Base-by-base conservation (phyloP, 2,113 vertebrate genomes). In the Serinus canaria region DNA sequence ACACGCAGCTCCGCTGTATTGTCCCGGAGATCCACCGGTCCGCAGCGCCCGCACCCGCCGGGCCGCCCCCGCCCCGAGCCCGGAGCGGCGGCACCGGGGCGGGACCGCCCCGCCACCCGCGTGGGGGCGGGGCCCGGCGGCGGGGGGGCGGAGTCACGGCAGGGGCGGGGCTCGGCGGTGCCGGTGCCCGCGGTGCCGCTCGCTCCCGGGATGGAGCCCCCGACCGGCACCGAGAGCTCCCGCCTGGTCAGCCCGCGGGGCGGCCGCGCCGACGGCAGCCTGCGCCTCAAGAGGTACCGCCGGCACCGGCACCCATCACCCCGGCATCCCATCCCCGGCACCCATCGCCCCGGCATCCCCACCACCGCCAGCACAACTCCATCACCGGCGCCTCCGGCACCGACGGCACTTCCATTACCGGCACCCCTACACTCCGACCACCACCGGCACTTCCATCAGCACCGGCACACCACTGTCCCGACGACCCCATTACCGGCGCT, bases 261-360 rank as follows among this genome's bases (percentile, higher is more conserved):
- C 9, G 96, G 98, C 25, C 97, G 97, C 47, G 93, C 98, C 74
- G 97, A 91, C 35, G 98, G 98, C 92, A 98, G 98, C 96, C 92
- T 97, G 31, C 97, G 95, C 20, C 69, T 97, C 56, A 98, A 94
- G 84, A 99, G 98, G 97, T 96, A 98, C 83, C 22, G 4, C 76
- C 70, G 33, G 50, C 73, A 67, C 46, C 46, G 41, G 76, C 62
- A 47, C 4, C 8, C 49, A 50, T 25, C 13, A 4, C 49, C 4
- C 47, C 23, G 39, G 82, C 53, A 53, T 7, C 47, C 50, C 17
- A 44, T 44, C 77, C 59, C 44, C 43, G 37, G 81, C 59, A 52
- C 44, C 44, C 49, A 50, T 25, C 13, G 8, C 49, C 4, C 47
- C 23, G 39, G 82, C 53, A 53, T 7, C 47, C 50, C 37, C 37